Conservation (phyloP, 2,113 vertebrate genomes). For the Amazona vittata region DNA sequence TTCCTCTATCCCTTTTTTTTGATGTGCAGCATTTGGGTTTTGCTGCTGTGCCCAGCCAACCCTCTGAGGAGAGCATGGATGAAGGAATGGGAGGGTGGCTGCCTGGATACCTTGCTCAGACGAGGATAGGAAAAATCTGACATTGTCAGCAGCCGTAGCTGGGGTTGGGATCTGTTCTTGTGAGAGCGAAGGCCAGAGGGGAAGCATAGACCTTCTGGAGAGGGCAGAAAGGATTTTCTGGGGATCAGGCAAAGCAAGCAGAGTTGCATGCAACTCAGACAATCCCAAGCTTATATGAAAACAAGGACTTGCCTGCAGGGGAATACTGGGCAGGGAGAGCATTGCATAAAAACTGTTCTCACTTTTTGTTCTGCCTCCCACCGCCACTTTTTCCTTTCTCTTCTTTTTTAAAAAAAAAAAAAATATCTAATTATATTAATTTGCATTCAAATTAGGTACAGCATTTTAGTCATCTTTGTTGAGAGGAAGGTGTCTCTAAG, state of each 20-base stretch:
- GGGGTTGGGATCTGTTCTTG: neutral
- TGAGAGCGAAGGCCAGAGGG: neutral
- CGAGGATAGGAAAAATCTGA: neutral
- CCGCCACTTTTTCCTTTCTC: neutral
- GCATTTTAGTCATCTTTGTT: neutral
- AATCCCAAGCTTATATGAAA: neutral
- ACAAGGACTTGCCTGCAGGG: neutral
- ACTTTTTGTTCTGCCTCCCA: neutral
- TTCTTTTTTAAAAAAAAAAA: neutral
- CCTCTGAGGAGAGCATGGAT: neutral
- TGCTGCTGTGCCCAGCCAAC: neutral
- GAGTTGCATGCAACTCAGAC: neutral
- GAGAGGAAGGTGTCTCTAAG: neutral
- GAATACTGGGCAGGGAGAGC: neutral
- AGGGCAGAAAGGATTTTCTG: neutral
- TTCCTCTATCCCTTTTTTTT: neutral
- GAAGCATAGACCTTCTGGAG: fast-evolving
- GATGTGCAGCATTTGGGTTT: neutral
- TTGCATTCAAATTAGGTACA: neutral
- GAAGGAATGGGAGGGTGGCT: neutral
- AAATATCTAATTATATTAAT: neutral
- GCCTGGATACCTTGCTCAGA: fast-evolving
- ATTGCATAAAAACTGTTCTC: neutral
- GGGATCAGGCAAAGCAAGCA: neutral
- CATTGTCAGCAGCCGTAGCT: neutral